These are phyloP conservation scores for Cryptops parisi DNA, from an alignment of 2,888 invertebrate species.

Conservation along the genomic window DNA sequence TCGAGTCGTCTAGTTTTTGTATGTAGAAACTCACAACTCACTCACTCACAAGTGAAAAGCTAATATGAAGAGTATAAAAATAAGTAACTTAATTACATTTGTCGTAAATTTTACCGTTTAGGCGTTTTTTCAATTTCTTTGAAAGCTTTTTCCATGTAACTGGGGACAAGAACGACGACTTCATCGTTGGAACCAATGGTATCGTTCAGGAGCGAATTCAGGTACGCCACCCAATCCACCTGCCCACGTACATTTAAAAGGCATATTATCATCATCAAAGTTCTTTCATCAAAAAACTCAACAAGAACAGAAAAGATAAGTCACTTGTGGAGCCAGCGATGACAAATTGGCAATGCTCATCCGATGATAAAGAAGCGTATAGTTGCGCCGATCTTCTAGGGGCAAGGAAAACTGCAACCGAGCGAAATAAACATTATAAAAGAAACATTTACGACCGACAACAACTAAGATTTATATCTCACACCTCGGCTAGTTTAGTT, in stretches of 20 bases:
- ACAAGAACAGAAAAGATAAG: no score
- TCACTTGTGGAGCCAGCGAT: constrained; percentile 26
- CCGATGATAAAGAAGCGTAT: constrained; percentile 75
- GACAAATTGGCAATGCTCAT: constrained; percentile 68
- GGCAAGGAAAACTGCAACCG: constrained; percentile 62
- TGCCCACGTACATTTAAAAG: no score
- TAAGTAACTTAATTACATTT: no score
- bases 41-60: no score
- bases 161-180: constrained; percentile 70
- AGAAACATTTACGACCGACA: background rate
- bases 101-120: constrained; percentile 43
- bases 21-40: no score
- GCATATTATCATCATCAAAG: no score
- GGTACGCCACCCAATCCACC: constrained; percentile 68
- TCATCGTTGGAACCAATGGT: constrained; percentile 46
- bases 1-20: no score
- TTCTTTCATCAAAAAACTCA: no score
- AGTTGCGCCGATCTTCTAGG: constrained; percentile 77
- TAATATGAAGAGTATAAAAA: no score
- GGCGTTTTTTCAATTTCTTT: constrained; percentile 41
- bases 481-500: constrained; percentile 77
- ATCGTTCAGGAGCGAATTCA: constrained; percentile 54
- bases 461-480: constrained; percentile 29
- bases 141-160: constrained; percentile 58
- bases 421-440: background rate